phyloP scores from a whole-genome alignment of 2,888 invertebrate genomes.

The Clistopyga incitator region DNA sequence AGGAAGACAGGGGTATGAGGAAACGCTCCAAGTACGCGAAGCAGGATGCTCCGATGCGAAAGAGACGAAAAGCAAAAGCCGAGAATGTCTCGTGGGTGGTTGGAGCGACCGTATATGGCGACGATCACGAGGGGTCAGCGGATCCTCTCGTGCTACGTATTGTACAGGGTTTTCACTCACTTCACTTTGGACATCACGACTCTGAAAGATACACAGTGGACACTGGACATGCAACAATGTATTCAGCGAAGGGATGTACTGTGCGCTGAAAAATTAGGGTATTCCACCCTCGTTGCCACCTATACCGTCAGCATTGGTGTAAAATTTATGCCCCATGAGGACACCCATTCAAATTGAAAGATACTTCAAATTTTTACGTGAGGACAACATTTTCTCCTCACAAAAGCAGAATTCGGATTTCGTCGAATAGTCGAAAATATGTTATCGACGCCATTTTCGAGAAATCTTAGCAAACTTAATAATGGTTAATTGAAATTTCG shows the following conservation, averaged over 20 bases:
- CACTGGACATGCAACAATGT: slow-evolving; percentile 1
- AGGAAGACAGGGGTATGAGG: slow-evolving; percentile 39
- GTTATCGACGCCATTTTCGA: background rate
- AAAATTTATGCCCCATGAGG: background rate
- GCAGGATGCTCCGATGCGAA: slow-evolving; percentile 57
- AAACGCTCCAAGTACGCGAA: slow-evolving; percentile 52
- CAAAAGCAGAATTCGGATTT: background rate
- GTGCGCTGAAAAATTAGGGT: background rate
- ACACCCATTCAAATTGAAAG: background rate
- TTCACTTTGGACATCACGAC: slow-evolving; percentile 28
- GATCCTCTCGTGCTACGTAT: slow-evolving; percentile 42
- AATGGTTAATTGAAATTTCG: background rate
- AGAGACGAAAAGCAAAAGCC: slow-evolving; percentile 54
- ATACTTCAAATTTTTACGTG: background rate
- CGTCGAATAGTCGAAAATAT: background rate
- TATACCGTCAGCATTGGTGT: too few species aligned
- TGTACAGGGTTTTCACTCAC: slow-evolving; percentile 41
- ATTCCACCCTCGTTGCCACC: background rate
- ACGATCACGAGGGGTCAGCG: slow-evolving; percentile 57
- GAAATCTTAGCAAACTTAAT: background rate
- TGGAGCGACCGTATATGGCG: slow-evolving; percentile 58
- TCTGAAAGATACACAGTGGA: background rate
- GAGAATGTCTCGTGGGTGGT: slow-evolving; percentile 67
- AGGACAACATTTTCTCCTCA: too few species aligned
- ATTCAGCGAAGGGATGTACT: background rate